Base-by-base conservation (phyloP, 2,797 vertebrate species). In the Mus caroli region DNA sequence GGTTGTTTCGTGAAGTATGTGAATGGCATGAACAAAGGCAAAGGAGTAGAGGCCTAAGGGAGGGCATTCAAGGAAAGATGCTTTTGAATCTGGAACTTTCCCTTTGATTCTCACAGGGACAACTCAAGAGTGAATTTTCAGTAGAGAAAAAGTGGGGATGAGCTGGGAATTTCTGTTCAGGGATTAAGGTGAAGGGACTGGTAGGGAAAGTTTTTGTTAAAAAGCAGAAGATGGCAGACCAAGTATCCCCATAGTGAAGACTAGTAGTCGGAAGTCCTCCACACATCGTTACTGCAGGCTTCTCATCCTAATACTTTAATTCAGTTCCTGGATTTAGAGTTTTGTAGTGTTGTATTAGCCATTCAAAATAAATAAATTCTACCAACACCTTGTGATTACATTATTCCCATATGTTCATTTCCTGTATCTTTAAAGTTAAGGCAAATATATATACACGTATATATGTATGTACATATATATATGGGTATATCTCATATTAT, bases 31-130 rank as follows among this genome's bases (percentile, higher is more conserved):
- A 79, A 22, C 34, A 22, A 76, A 89, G 90, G 2, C 43, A 76
- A 89, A 19, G 43, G 11, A 83, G n/a, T 69, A n/a, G 22, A 76
- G 31, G 34, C 3, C 12, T 94, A 89, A 71, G 56, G 84, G 4
- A 40, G 84, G 26, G 15, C 15, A 19, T 22, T 19, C 12, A 6
- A 34, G 31, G 24, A 52, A 94, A 37, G 31, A 62, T 2, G 0
- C 15, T 91, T 92, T 71, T 58, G 13, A 82, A 93, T n/a, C 40
- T 76, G 64, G 11, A 54, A 24, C 77, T 91, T 93, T 92, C 40
- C 77, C 31, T 83, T 90, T 91, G 52, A 13, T 84, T 50, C 17
- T 43, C 17, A 37, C 5, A 69, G 60, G 52, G 83, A 87, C 26
- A 77, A 34, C 14, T 84, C 28, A 89, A 86, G 43, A 87, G 24